Evolutionary conservation across 1,140 invertebrate species (phyloP).

Genomic region (Sipha flava): DNA sequence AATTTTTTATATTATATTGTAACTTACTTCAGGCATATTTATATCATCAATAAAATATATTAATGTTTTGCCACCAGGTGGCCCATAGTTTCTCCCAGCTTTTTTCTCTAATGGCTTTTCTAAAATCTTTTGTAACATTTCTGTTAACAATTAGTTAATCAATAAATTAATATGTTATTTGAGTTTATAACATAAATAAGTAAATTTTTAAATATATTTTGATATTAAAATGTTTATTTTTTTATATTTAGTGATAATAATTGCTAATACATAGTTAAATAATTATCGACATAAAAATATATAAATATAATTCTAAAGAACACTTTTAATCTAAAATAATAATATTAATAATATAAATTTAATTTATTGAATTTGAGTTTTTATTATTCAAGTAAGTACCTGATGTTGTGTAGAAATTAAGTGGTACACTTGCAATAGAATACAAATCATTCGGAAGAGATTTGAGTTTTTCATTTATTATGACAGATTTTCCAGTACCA

Average conservation of each 20-base stretch:
- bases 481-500: constrained; percentile 79
- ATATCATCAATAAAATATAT: constrained; percentile 95
- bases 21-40: constrained; percentile 85
- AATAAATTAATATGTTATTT: too few species aligned
- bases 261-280: too few species aligned
- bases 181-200: too few species aligned
- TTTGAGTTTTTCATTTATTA: constrained; percentile 74
- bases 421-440: constrained; percentile 77
- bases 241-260: too few species aligned
- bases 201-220: too few species aligned
- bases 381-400: too few species aligned
- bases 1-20: background rate
- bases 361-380: too few species aligned
- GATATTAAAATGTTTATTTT: too few species aligned
- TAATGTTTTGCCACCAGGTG: constrained; percentile 79
- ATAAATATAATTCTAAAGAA: too few species aligned
- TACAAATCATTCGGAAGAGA: constrained; percentile 61
- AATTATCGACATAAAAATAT: too few species aligned
- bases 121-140: constrained; percentile 82
- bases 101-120: constrained; percentile 93
- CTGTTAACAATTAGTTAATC: constrained; percentile 40
- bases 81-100: constrained; percentile 84
- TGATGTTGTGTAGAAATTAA: constrained; percentile 94
- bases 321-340: too few species aligned
- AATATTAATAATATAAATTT: background rate